A percentile compares a stretch with the other conserved stretches of the same genome.
phyloP scores from a whole-genome alignment of 2,888 invertebrate genomes.

The Pherbina coryleti region DNA sequence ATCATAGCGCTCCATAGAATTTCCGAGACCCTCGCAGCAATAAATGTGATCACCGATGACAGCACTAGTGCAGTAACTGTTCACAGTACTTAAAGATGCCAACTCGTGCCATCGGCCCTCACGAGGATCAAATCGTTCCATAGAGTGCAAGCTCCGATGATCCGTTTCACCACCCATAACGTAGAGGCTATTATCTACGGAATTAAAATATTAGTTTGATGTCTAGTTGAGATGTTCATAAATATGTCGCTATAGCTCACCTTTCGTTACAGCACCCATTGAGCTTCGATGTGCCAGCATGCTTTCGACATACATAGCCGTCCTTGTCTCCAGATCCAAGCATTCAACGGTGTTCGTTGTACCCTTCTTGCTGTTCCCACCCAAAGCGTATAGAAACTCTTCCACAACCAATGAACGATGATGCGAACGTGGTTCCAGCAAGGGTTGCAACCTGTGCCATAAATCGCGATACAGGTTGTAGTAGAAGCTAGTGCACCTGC shows the following conservation, averaged over 20 bases:
- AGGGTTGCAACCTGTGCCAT: constrained; percentile 53
- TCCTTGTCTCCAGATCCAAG: constrained; percentile 54
- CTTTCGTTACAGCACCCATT: constrained; percentile 58
- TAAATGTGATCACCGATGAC: constrained; percentile 55
- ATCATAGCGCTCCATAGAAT: constrained; percentile 59
- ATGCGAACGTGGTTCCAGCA: constrained; percentile 56
- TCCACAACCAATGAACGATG: constrained; percentile 57
- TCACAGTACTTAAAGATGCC: constrained; percentile 55
- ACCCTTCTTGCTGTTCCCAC: constrained; percentile 55
- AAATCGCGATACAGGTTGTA: constrained; percentile 58
- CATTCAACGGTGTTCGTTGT: constrained; percentile 55
- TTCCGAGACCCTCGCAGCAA: constrained; percentile 58
- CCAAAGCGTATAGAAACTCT: constrained; percentile 56
- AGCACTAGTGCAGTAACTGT: constrained; percentile 59
- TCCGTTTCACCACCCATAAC: constrained; percentile 62
- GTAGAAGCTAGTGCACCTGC: constrained; percentile 53
- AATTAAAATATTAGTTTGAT: background rate
- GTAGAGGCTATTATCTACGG: constrained; percentile 53
- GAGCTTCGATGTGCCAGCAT: constrained; percentile 58
- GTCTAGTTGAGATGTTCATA: background rate
- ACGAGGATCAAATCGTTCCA: constrained; percentile 57
- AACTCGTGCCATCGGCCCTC: constrained; percentile 55
- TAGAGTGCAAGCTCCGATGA: constrained; percentile 54
- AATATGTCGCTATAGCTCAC: constrained; percentile 35
- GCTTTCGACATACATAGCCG: constrained; percentile 51